Percentiles rank a stretch among this genome's conserved stretches.
phyloP scores from a whole-genome alignment of 2,888 invertebrate genomes.

The Thumatha senex region DNA sequence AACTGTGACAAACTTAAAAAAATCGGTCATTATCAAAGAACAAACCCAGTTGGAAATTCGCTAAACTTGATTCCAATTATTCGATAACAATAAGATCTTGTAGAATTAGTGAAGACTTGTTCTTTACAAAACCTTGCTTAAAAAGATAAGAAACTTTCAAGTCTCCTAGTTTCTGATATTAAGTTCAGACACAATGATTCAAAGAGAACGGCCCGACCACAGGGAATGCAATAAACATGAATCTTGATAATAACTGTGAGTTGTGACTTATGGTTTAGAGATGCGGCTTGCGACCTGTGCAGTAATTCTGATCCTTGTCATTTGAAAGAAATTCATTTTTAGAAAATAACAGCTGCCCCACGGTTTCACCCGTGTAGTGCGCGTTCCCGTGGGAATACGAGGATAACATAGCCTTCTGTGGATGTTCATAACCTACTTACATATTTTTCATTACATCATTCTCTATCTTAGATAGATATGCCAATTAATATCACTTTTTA shows the following conservation, averaged over 20 bases:
- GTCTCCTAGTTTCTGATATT: slow-evolving; percentile 38
- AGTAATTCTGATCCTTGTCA: background rate
- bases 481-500: no score
- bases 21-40: slow-evolving; percentile 24
- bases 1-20: slow-evolving; percentile 13
- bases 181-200: slow-evolving; percentile 42
- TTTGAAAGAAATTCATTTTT: no score
- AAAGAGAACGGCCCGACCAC: slow-evolving; percentile 31
- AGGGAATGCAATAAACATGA: slow-evolving; percentile 42
- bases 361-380: no score
- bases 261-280: slow-evolving; percentile 17
- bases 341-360: no score
- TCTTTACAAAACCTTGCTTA: slow-evolving; percentile 32
- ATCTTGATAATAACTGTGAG: slow-evolving; percentile 35
- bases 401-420: no score
- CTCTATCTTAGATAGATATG: no score
- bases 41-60: slow-evolving; percentile 29
- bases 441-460: no score
- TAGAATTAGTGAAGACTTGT: slow-evolving; percentile 39
- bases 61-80: slow-evolving; percentile 28
- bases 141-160: slow-evolving; percentile 50
- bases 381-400: no score
- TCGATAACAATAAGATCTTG: slow-evolving; percentile 40
- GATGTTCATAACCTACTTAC: no score
- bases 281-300: slow-evolving; percentile 2